phyloP scores from a whole-genome alignment of 2,888 invertebrate genomes.

The Ganaspis brasiliensis region DNA sequence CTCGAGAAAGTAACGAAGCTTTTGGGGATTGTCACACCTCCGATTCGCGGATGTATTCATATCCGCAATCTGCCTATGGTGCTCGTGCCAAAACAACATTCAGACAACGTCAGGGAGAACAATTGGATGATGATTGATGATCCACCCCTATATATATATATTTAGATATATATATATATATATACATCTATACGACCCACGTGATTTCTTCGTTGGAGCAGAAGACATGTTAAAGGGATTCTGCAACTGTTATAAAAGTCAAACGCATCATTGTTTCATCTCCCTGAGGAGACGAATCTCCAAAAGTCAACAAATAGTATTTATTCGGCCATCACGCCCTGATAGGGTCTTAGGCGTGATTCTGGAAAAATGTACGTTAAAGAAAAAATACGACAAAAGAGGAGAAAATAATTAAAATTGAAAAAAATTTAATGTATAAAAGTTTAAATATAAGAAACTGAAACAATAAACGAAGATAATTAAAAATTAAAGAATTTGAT shows the following conservation, averaged over 20 bases:
- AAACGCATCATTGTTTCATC: slow-evolving; percentile 24
- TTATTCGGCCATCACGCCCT: slow-evolving; percentile 30
- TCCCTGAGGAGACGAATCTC: slow-evolving; percentile 13
- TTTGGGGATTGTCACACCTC: slow-evolving; percentile 51
- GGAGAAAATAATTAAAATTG: too few relatives aligned
- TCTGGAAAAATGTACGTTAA: too few relatives aligned
- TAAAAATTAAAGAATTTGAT: too few relatives aligned
- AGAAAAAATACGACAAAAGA: too few relatives aligned
- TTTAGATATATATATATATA: too few relatives aligned
- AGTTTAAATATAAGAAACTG: too few relatives aligned
- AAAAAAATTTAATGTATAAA: too few relatives aligned
- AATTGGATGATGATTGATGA: slow-evolving; percentile 55
- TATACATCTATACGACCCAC: too few relatives aligned
- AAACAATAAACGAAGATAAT: too few relatives aligned
- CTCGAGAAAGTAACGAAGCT: slow-evolving; percentile 39
- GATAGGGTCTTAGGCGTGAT: too few relatives aligned
- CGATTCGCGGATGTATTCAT: slow-evolving; percentile 55
- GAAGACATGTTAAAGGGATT: neutral
- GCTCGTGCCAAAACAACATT: slow-evolving; percentile 59
- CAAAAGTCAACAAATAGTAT: slow-evolving; percentile 20
- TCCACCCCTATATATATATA: slow-evolving; percentile 31
- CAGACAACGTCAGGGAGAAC: slow-evolving; percentile 46
- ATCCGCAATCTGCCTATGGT: slow-evolving; percentile 51
- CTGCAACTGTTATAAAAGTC: slow-evolving; percentile 18
- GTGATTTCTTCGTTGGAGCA: slow-evolving; percentile 30